Base-by-base conservation (phyloP, 2,113 vertebrate genomes). In the Herpailurus yagouaroundi region DNA sequence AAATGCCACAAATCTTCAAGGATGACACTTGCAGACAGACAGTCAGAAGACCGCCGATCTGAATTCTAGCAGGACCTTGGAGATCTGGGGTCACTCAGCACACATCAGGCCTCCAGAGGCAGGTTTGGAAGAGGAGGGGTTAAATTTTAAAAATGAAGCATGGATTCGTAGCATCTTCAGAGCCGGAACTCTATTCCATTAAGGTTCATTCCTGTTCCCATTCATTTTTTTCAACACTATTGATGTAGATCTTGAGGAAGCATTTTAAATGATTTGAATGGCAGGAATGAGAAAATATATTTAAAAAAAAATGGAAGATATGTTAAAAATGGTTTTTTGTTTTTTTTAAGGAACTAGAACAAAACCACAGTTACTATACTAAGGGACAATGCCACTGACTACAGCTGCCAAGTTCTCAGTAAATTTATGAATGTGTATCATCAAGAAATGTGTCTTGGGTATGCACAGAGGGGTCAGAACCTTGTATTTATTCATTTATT, bases 251-350 rank as follows among this genome's bases (percentile, higher is more conserved):
- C 64, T 92, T 89, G 36, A 57, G 10, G 36, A 96, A 95, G 48
- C 41, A 64, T 96, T 92, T 87, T 31, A n/a, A 96, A 96, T 76
- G 38, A 69, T 60, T 57, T 60, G 85, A 89, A 76, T 60, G 55
- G 12, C n/a, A 71, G 80, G 68, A 97, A 87, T 87, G 79, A 79
- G 63, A 84, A 82, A 74, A 93, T 50, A 21, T 12, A 84, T 71
- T 97, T 92, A 4, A 45, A 96, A 60, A 60, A 60, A 97, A 68
- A 77, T 76, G 64, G 55, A 57, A 96, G 96, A 15, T 77, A 92
- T 79, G 94, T 71, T 91, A 57, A 88, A 87, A 91, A 36, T 36
- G 36, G 10, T 76, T 86, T 90, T 92, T 45, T 45, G 8, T 45
- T 45, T 45, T 45, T 45, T 86, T 36, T 4, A 89, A 97, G 94